Evolutionary conservation across 2,888 invertebrate genomes (phyloP).

Genomic region (Tuberolachnus salignus): DNA sequence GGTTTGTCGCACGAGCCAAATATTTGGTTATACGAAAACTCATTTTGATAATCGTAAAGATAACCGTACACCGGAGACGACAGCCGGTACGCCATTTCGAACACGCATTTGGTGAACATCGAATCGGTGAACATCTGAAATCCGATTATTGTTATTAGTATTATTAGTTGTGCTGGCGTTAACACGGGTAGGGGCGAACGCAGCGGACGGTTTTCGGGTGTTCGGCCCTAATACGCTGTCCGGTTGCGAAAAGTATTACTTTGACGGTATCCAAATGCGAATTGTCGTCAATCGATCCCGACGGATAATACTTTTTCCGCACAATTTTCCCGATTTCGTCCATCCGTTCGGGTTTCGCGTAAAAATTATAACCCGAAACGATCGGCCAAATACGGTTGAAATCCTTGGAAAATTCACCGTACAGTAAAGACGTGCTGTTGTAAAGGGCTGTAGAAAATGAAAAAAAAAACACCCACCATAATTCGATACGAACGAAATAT

Average conservation of each 20-base stretch:
- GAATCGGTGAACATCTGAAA: slow-evolving; percentile 44
- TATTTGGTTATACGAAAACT: slow-evolving; percentile 36
- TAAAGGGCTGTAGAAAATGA: neutral
- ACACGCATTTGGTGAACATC: neutral
- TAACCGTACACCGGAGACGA: slow-evolving; percentile 50
- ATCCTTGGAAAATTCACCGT: neutral
- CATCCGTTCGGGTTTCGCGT: neutral
- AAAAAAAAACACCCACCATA: neutral
- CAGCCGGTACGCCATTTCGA: slow-evolving; percentile 9
- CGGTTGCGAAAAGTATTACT: neutral
- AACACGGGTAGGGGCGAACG: no score
- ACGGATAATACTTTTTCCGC: slow-evolving; percentile 18
- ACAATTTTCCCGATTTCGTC: slow-evolving; percentile 5
- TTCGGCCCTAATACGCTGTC: no score
- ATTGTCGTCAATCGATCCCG: slow-evolving; percentile 2
- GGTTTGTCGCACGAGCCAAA: slow-evolving; percentile 6
- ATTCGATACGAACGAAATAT: no score
- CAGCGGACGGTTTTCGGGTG: no score
- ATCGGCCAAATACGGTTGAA: slow-evolving; percentile 14
- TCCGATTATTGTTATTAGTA: no score
- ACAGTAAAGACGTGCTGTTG: neutral
- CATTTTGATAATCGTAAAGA: slow-evolving; percentile 52
- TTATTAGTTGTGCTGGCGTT: no score
- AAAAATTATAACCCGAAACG: neutral
- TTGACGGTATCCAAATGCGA: neutral